Percentiles rank a stretch among this genome's conserved stretches.
phyloP scores from a whole-genome alignment of 2,888 invertebrate species.

The Aspidiotus destructor region DNA sequence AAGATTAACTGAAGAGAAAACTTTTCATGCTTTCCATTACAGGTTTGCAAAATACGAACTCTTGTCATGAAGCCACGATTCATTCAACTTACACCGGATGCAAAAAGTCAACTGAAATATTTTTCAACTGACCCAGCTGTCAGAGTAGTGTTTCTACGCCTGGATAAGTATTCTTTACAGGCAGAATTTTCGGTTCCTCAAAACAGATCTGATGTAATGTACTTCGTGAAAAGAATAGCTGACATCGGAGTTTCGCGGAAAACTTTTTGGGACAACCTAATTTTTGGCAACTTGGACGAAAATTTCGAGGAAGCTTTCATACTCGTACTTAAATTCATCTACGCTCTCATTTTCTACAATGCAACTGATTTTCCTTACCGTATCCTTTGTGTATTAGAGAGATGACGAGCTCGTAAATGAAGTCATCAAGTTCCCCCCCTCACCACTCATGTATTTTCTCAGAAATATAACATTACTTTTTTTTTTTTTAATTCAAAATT shows the following conservation, averaged over 20 bases:
- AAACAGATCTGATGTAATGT: not conserved
- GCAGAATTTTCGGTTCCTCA: not conserved
- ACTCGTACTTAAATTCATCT: conserved; percentile 1
- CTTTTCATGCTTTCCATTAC: too few relatives aligned
- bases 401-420: too few relatives aligned
- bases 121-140: not conserved
- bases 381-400: not conserved
- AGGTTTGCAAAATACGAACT: too few relatives aligned
- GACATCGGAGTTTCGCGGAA: not conserved
- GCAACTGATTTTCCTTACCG: conserved; percentile 10
- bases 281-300: conserved; percentile 16
- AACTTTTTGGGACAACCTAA: not conserved
- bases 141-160: not conserved
- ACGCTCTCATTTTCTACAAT: conserved; percentile 1
- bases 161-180: not conserved
- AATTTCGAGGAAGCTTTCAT: not conserved
- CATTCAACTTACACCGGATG: too few relatives aligned
- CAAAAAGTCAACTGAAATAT: not conserved
- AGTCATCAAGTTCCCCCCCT: too few relatives aligned
- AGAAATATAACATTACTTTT: too few relatives aligned
- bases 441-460: too few relatives aligned
- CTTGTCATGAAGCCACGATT: too few relatives aligned
- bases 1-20: too few relatives aligned
- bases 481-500: too few relatives aligned
- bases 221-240: conserved; percentile 8